phyloP scores from a whole-genome alignment of 1,140 invertebrate genomes.

The Drosophila nigrodunni region DNA sequence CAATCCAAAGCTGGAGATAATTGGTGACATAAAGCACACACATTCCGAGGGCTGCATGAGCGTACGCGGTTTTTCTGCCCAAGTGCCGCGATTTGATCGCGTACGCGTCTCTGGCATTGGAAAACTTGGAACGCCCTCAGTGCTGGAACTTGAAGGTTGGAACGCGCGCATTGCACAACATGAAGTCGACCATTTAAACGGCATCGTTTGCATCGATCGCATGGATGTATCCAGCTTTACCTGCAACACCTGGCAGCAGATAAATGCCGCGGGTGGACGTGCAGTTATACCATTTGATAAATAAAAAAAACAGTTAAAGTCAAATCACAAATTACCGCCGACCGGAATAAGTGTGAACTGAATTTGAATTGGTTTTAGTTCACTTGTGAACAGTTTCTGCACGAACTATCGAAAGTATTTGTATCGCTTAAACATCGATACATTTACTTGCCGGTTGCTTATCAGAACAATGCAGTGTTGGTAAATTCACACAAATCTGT shows the following conservation, averaged over 20 bases:
- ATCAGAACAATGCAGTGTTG: constrained; percentile 1
- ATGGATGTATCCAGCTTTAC: constrained; percentile 87
- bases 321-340: background rate
- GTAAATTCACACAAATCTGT: background rate
- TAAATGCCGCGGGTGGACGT: constrained; percentile 56
- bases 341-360: no score
- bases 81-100: constrained; percentile 88
- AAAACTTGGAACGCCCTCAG: constrained; percentile 86
- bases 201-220: constrained; percentile 88
- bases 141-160: constrained; percentile 88
- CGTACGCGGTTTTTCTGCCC: constrained; percentile 88
- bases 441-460: background rate
- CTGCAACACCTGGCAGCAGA: constrained; percentile 55
- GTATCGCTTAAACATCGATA: background rate
- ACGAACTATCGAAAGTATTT: constrained; percentile 2
- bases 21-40: constrained; percentile 87
- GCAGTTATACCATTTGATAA: constrained; percentile 63
- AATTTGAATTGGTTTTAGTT: no score
- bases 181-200: constrained; percentile 92
- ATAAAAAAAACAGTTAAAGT: constrained; percentile 10
- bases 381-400: background rate
- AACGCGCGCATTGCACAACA: constrained; percentile 90
- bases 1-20: constrained; percentile 89
- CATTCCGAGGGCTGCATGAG: constrained; percentile 90
- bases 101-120: constrained; percentile 88